Evolutionary conservation across 2,888 invertebrate genomes (phyloP).

Genomic region (Athetis lepigone): DNA sequence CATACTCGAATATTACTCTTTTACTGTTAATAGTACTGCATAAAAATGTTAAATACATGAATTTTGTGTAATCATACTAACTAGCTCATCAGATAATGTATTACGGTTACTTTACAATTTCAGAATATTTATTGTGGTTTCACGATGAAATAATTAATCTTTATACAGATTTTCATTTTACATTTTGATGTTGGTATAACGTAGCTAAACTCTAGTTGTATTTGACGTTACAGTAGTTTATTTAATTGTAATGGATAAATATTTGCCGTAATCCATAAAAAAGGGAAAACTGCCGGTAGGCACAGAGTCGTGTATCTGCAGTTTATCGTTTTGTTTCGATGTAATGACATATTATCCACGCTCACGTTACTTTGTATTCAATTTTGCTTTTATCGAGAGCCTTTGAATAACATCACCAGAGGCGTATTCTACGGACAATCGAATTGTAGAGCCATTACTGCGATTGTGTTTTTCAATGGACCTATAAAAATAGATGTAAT

Average conservation of each 20-base stretch:
- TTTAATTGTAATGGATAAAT: constrained; percentile 22
- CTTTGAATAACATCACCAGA: constrained; percentile 75
- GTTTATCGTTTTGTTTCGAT: constrained; percentile 59
- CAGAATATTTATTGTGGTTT: constrained; percentile 1
- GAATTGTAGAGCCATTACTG: constrained; percentile 80
- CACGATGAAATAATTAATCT: neutral
- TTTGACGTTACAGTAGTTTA: neutral
- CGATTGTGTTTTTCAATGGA: constrained; percentile 82
- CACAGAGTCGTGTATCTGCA: constrained; percentile 28
- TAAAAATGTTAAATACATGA: constrained; percentile 31
- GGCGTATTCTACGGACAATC: constrained; percentile 76
- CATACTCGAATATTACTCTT: constrained; percentile 13
- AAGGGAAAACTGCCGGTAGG: constrained; percentile 52
- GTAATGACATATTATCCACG: constrained; percentile 62
- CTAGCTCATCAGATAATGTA: constrained; percentile 48
- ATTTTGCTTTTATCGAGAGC: constrained; percentile 70
- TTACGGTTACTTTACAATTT: constrained; percentile 42
- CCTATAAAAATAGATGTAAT: constrained; percentile 84
- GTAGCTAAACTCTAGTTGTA: neutral
- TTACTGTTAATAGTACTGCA: constrained; percentile 37
- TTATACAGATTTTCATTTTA: too few species aligned
- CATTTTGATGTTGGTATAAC: neutral
- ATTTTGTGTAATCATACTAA: constrained; percentile 41
- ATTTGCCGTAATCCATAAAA: constrained; percentile 34
- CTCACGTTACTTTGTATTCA: constrained; percentile 68